Percentiles rank a stretch among this genome's conserved stretches.
These are phyloP conservation scores for Theodoxus fluviatilis DNA, from an alignment of 2,888 invertebrate species.

Conservation along the genomic window DNA sequence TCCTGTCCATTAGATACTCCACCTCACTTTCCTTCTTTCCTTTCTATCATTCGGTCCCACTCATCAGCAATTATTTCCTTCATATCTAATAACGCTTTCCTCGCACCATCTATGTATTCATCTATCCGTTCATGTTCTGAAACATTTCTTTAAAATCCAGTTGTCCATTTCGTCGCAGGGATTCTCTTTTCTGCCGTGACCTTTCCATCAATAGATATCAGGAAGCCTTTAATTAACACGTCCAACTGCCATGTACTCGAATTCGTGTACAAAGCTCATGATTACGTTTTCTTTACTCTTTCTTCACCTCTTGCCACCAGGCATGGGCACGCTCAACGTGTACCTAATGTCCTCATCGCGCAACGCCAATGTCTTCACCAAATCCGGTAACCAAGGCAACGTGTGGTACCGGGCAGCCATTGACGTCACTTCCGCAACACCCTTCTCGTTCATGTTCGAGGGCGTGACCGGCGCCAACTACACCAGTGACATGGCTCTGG, in stretches of 20 bases:
- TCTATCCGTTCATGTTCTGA: neutral
- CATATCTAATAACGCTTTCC: neutral
- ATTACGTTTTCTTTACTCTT: too few species aligned
- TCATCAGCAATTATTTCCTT: neutral
- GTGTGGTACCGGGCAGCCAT: conserved; percentile 45
- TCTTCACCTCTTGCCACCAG: conserved; percentile 27
- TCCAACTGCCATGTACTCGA: too few species aligned
- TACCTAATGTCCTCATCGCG: conserved; percentile 31
- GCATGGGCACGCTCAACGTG: conserved; percentile 50
- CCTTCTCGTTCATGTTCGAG: conserved; percentile 50
- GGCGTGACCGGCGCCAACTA: conserved; percentile 44
- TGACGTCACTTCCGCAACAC: conserved; percentile 34
- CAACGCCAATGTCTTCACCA: conserved; percentile 40
- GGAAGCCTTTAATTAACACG: too few species aligned
- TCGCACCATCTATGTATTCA: neutral
- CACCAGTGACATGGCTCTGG: conserved; percentile 52
- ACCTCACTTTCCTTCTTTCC: neutral
- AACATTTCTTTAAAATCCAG: too few species aligned
- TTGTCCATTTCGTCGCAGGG: too few species aligned
- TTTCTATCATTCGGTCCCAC: neutral
- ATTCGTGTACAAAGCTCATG: too few species aligned
- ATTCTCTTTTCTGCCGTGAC: too few species aligned
- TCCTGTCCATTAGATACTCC: too few species aligned
- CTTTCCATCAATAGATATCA: too few species aligned
- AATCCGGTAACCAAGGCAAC: conserved; percentile 45